Conservation (phyloP, 2,888 invertebrate species). For the Acronicta alni region DNA sequence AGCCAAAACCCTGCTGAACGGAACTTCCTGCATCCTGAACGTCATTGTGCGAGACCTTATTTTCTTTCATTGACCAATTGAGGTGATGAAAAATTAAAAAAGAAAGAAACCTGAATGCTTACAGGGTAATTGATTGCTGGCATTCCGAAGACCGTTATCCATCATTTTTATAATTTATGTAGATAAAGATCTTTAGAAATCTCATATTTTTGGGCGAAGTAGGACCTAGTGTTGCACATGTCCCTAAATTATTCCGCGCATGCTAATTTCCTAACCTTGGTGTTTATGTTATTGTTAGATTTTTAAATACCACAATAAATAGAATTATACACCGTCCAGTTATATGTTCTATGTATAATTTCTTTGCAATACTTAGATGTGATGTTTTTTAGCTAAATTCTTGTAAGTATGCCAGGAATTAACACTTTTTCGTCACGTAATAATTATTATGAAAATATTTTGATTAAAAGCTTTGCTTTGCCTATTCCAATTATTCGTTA, state of each 20-base stretch:
- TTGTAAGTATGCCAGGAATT: conserved; percentile 51
- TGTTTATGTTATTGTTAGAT: conserved; percentile 70
- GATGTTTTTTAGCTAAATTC: conserved; percentile 27
- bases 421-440: conserved; percentile 39
- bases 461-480: conserved; percentile 61
- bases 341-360: conserved; percentile 27
- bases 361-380: conserved; percentile 34
- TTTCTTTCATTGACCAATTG: too few relatives aligned
- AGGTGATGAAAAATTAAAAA: too few relatives aligned
- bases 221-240: conserved; percentile 50
- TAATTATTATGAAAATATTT: conserved; percentile 40
- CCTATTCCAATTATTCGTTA: conserved; percentile 35
- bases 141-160: too few relatives aligned
- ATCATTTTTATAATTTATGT: too few relatives aligned
- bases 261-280: conserved; percentile 60
- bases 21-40: too few relatives aligned
- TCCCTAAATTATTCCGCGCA: conserved; percentile 61
- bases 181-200: conserved; percentile 9
- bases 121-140: too few relatives aligned
- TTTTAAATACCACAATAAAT: conserved; percentile 57
- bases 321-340: conserved; percentile 51
- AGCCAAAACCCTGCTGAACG: too few relatives aligned
- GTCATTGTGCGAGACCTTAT: too few relatives aligned
- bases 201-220: conserved; percentile 14
- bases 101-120: too few relatives aligned